Conservation (phyloP, 2,888 invertebrate genomes). For the Mimas tiliae region DNA sequence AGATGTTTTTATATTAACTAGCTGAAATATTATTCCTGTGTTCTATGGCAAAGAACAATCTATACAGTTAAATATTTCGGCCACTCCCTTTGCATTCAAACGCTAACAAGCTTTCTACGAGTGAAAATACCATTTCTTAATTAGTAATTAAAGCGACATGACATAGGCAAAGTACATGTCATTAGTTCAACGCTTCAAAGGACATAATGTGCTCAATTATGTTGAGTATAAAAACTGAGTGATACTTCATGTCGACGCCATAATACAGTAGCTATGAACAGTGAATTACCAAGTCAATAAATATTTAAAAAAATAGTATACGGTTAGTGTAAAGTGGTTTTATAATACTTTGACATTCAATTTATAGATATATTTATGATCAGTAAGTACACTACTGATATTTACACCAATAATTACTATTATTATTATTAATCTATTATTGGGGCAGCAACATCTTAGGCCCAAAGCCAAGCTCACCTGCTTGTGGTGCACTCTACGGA, state of each 20-base stretch:
- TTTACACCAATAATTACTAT: background rate
- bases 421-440: too few species aligned
- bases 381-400: background rate
- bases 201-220: slow-evolving; percentile 56
- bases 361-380: background rate
- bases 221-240: slow-evolving; percentile 60
- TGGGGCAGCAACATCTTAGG: too few species aligned
- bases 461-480: too few species aligned
- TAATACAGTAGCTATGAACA: background rate
- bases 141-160: slow-evolving; percentile 38
- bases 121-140: slow-evolving; percentile 36
- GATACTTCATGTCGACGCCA: slow-evolving; percentile 27
- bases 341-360: background rate
- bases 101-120: slow-evolving; percentile 29
- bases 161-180: slow-evolving; percentile 28
- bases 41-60: background rate
- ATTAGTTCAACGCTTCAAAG: slow-evolving; percentile 55
- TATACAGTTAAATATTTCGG: background rate
- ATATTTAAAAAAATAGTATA: background rate
- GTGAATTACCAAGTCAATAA: background rate
- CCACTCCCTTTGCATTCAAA: background rate
- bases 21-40: too few species aligned
- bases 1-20: too few species aligned
- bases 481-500: too few species aligned
- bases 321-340: background rate